Evolutionary conservation across 2,888 invertebrate species (phyloP).

Genomic region (Amphimallon solstitiale): DNA sequence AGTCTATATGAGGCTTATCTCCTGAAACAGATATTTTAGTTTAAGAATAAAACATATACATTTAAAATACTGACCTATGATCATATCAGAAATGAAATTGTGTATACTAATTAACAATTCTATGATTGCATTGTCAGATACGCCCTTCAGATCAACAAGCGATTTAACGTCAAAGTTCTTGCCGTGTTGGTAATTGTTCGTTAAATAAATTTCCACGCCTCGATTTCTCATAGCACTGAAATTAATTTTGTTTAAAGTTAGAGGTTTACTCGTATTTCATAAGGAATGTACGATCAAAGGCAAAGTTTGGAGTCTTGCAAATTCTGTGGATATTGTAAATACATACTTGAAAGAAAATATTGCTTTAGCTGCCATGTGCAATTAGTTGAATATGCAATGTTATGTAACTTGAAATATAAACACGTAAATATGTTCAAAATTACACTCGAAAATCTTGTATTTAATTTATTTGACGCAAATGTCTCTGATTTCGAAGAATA

Average conservation of each 20-base stretch:
- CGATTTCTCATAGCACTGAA: conserved; percentile 96
- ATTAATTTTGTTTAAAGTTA: conserved; percentile 42
- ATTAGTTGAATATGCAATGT: no score
- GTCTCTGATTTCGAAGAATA: no score
- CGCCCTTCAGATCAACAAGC: conserved; percentile 65
- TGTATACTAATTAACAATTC: conserved; percentile 65
- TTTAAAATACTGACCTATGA: conserved; percentile 61
- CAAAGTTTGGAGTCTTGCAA: no score
- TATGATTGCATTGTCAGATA: conserved; percentile 47
- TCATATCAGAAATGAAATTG: conserved; percentile 56
- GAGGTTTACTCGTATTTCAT: no score
- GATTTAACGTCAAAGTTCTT: conserved; percentile 64
- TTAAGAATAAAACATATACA: conserved; percentile 40
- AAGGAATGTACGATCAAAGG: no score
- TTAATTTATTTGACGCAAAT: no score
- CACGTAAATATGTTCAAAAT: no score
- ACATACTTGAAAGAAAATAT: no score
- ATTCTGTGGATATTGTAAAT: no score
- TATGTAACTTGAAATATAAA: no score
- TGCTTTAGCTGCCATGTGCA: no score
- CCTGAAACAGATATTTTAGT: conserved; percentile 60
- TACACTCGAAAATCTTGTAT: no score
- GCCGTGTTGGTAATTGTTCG: conserved; percentile 47
- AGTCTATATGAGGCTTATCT: conserved; percentile 71
- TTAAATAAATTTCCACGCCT: conserved; percentile 88